Conservation (phyloP, 2,797 vertebrate genomes). For the Gobio occitaniae region DNA sequence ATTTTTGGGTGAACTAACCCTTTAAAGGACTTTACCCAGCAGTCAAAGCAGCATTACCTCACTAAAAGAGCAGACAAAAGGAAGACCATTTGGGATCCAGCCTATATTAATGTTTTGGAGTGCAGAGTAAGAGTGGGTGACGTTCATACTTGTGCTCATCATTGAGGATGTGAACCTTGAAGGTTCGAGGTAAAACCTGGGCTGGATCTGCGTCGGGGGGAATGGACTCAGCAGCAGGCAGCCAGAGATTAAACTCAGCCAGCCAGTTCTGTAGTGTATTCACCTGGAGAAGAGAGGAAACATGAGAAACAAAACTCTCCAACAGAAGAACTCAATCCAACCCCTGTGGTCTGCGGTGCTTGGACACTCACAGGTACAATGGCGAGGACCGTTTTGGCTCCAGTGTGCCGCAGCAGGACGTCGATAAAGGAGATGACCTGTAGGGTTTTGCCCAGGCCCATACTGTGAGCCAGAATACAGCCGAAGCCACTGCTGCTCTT, state of each 20-base stretch:
- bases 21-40: too few relatives aligned
- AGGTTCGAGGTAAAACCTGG: conserved; percentile 83
- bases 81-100: too few relatives aligned
- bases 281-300: conserved; percentile 78
- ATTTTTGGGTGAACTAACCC: too few relatives aligned
- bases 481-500: conserved; percentile 95
- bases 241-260: conserved; percentile 98
- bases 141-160: conserved; percentile 95
- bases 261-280: conserved; percentile 99
- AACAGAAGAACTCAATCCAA: background rate
- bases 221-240: conserved; percentile 89
- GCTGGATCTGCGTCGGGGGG: conserved; percentile 85
- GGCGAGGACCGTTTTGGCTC: conserved; percentile 95
- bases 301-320: background rate
- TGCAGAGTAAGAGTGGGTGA: background rate
- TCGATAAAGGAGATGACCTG: conserved; percentile 99
- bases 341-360: background rate
- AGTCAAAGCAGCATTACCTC: too few relatives aligned
- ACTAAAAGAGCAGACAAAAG: too few relatives aligned
- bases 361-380: conserved; percentile 93
- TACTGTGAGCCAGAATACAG: conserved; percentile 98
- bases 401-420: conserved; percentile 92
- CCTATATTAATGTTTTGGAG: background rate
- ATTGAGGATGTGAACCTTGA: conserved; percentile 96
- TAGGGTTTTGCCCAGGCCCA: conserved; percentile 97